phyloP scores from a whole-genome alignment of 1,140 invertebrate genomes.

The Grapholita molesta region DNA sequence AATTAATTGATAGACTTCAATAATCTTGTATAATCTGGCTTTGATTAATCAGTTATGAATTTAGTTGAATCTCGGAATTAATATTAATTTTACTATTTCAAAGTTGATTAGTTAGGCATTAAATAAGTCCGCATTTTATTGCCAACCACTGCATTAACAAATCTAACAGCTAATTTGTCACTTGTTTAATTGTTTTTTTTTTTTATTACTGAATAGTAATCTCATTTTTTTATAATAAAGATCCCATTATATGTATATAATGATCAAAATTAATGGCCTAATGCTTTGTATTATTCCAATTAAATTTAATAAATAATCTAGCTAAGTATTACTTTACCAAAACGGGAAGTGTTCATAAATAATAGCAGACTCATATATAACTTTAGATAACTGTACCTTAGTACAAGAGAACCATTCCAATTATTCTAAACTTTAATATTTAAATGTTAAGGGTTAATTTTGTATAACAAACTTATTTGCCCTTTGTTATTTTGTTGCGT shows the following conservation, averaged over 20 bases:
- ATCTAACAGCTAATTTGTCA: slow-evolving; percentile 17
- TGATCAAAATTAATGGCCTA: slow-evolving; percentile 28
- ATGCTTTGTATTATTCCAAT: slow-evolving; percentile 25
- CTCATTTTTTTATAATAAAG: slow-evolving; percentile 46
- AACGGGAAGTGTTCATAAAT: slow-evolving; percentile 56
- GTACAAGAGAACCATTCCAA: slow-evolving; percentile 65
- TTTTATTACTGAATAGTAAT: slow-evolving; percentile 60
- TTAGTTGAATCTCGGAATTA: slow-evolving; percentile 50
- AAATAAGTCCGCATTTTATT: slow-evolving; percentile 37
- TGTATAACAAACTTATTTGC: slow-evolving; percentile 15
- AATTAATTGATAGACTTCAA: neutral
- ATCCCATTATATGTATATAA: slow-evolving; percentile 19
- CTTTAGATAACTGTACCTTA: slow-evolving; percentile 43
- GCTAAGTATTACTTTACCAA: slow-evolving; percentile 40
- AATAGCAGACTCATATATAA: slow-evolving; percentile 24
- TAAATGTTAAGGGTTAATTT: slow-evolving; percentile 35
- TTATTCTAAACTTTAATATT: slow-evolving; percentile 35
- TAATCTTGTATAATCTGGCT: neutral
- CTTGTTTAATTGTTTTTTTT: slow-evolving; percentile 31
- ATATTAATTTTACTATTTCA: slow-evolving; percentile 17
- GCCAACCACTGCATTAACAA: slow-evolving; percentile 37
- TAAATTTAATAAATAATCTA: slow-evolving; percentile 18
- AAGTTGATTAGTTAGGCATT: slow-evolving; percentile 29
- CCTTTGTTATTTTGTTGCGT: slow-evolving; percentile 28
- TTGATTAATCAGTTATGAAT: slow-evolving; percentile 33